Percentiles rank a stretch among this genome's conserved stretches.
phyloP scores from a whole-genome alignment of 2,113 vertebrate species.

The Athene cunicularia region DNA sequence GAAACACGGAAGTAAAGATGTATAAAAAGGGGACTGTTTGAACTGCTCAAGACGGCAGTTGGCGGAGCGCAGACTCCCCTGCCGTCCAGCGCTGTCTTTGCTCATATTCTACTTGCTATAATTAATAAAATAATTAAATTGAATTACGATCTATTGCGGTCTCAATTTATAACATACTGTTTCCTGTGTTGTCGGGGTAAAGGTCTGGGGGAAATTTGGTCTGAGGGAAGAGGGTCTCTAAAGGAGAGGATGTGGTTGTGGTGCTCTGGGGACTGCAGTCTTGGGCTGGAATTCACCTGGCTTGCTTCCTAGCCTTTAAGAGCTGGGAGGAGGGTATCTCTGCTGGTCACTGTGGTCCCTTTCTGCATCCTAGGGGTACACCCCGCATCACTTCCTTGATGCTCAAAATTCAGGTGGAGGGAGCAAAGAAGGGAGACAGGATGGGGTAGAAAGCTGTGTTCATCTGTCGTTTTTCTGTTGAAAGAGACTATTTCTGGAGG shows the following conservation, averaged over 20 bases:
- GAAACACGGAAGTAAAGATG: no score
- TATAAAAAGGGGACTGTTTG: no score
- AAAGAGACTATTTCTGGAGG: not conserved
- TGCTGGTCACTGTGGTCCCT: not conserved
- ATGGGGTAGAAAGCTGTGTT: not conserved
- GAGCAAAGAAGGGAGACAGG: not conserved
- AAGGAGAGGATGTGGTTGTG: not conserved
- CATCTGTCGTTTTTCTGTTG: not conserved
- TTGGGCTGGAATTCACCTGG: not conserved
- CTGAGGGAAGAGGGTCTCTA: not conserved
- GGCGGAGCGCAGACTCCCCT: no score
- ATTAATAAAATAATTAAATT: no score
- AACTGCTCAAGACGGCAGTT: no score
- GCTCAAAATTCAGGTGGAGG: rapidly evolving
- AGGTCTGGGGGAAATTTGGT: not conserved
- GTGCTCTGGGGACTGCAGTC: not conserved
- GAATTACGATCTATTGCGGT: no score
- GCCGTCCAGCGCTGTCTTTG: no score
- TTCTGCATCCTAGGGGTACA: not conserved
- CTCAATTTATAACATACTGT: no score
- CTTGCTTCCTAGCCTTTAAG: not conserved
- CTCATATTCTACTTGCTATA: no score
- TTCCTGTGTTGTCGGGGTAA: not conserved
- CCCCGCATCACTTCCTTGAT: not conserved
- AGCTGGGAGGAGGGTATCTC: not conserved